These are phyloP conservation scores for Cephalopachus bancanus DNA, from an alignment of 2,797 vertebrate genomes.

Conservation along the genomic window DNA sequence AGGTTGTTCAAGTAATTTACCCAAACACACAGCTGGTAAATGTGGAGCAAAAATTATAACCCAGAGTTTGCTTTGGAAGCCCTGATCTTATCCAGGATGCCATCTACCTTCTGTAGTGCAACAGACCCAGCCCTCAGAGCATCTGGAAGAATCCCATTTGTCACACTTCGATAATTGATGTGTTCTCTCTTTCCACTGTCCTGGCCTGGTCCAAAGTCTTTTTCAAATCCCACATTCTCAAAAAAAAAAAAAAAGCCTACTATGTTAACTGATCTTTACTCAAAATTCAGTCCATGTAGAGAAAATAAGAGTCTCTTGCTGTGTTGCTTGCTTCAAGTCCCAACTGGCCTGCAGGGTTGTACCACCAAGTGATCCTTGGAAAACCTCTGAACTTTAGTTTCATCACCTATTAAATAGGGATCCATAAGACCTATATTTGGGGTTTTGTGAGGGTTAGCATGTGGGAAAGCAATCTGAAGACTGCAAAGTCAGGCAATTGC, in stretches of 20 bases:
- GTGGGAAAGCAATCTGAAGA: neutral
- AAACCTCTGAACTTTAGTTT: neutral
- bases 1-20: neutral
- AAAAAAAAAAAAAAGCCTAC: neutral
- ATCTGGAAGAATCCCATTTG: neutral
- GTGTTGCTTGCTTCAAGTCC: neutral
- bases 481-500: neutral
- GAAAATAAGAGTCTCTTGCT: neutral
- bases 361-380: neutral
- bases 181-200: conserved; percentile 3
- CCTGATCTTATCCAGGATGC: neutral
- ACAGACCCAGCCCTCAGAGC: neutral
- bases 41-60: neutral
- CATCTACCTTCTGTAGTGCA: neutral
- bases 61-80: neutral
- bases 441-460: neutral
- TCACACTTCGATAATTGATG: neutral
- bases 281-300: neutral
- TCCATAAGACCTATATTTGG: neutral
- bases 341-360: neutral
- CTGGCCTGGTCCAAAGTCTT: neutral
- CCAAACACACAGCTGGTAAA: neutral
- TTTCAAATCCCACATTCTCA: conserved; percentile 43
- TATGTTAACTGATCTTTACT: conserved; percentile 15
- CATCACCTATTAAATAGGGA: conserved; percentile 17